phyloP scores from a whole-genome alignment of 2,113 vertebrate genomes.

The mouse (Mus musculus) region GRCm39 chr11:82072001-82072500 shows the following conservation, averaged over 20 bases:
- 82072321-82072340: accelerated
- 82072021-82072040: background rate
- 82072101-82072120: background rate
- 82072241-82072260: background rate
- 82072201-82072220: background rate
- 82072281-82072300: background rate
- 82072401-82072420: background rate
- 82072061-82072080: background rate
- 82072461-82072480: background rate
- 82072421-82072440: background rate
- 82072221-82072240: background rate
- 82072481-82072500: background rate
- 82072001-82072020: background rate
- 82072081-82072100: background rate
- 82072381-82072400: background rate
- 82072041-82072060: background rate
- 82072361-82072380: accelerated
- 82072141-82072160: background rate
- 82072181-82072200: background rate
- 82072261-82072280: background rate
- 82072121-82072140: background rate
- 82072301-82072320: background rate
- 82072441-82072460: background rate
- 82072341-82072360: no score
- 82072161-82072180: background rate